Evolutionary conservation across 2,797 vertebrate genomes (phyloP), one percentile per base, ranked within the genome.

Genomic region (Neosalanx taihuensis): DNA sequence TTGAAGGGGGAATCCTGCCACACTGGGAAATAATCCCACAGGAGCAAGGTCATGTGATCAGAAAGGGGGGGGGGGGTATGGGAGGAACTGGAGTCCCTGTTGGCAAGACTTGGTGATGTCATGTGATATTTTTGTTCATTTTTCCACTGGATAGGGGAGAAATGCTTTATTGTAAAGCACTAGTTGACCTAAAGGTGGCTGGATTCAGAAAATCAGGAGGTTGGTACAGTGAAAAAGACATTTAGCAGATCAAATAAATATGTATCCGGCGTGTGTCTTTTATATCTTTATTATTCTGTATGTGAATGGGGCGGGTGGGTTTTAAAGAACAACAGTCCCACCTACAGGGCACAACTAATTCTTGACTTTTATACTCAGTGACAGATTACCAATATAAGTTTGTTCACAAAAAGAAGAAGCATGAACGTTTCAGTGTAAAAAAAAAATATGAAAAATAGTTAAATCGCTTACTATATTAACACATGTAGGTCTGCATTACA

Each of bases 21-120:
- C 6, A 69, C 41, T 72, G 63, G 51, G 80, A 51, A 73, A 58
- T 79, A 85, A 84, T 83, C 83, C 77, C 75, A 76, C 80, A 82
- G 76, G 56, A 78, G 71, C 64, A 72, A 72, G 65, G 74, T 83
- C 81, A 87, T 86, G 85, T 86, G 84, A 86, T 78, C 63, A 80
- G 71, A 61, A 31, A 49, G 71, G 65, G 69, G 72, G 15, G 17
- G 71, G 70, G 64, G 31, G 33, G 9, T 4, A 53, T 30, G 13
- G 68, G 35, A 35, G 31, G 35, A 66, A 71, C 72, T 70, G 75
- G 76, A 78, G 71, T 67, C 64, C 75, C 26, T 77, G 63, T 64
- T 64, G 74, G 23, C 26, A 33, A 5, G 3, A 76, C 53, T 41
- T 64, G 74, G 71, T 79, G 76, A 83, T 74, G 77, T 65, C 60